Evolutionary conservation across 2,797 vertebrate genomes (phyloP), one percentile per base, ranked within the genome.

Genomic region (Amniataba percoides): DNA sequence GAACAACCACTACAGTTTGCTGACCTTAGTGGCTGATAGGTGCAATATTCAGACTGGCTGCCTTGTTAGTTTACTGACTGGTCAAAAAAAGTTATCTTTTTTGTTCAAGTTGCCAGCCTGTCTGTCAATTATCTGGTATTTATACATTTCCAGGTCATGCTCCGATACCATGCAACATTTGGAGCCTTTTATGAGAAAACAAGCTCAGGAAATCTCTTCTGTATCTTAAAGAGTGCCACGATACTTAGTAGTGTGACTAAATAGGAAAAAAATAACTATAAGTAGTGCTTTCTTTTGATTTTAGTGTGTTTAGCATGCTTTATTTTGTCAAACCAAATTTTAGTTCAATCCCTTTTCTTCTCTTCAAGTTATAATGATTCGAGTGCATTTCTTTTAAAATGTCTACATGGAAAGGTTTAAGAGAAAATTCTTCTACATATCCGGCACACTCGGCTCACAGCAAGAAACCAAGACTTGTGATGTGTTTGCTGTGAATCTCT

Each of bases 161-260:
- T 71, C 31, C 46, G 59, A 70, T 70, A 70, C 73, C 23, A 67
- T 23, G 39, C 66, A 58, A n/a, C n/a, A n/a, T n/a, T n/a, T n/a
- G n/a, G n/a, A n/a, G n/a, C 45, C 57, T 58, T 59, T 40, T 36
- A 52, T 58, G 51, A 40, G 11, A 21, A 48, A 34, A 61, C 9
- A 15, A 57, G 31, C 76, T 71, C 71, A 67, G 66, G 71, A 78
- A 75, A 46, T 4, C 1, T 34, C 19, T 13, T 16, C 1, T 27
- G 19, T 36, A 31, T 36, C 18, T 11, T 39, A n/a, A n/a, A 67
- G 9, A 31, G 18, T 69, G 16, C 19, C 1, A 46, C 16, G 3
- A 43, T 19, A 34, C 23, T 36, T 18, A 34, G n/a, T 23, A 23
- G 34, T 60, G 5, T 34, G 5, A 21, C 45, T 60, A 16, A 31